phyloP scores from a whole-genome alignment of 2,113 vertebrate genomes.

The Rhipidura dahli region DNA sequence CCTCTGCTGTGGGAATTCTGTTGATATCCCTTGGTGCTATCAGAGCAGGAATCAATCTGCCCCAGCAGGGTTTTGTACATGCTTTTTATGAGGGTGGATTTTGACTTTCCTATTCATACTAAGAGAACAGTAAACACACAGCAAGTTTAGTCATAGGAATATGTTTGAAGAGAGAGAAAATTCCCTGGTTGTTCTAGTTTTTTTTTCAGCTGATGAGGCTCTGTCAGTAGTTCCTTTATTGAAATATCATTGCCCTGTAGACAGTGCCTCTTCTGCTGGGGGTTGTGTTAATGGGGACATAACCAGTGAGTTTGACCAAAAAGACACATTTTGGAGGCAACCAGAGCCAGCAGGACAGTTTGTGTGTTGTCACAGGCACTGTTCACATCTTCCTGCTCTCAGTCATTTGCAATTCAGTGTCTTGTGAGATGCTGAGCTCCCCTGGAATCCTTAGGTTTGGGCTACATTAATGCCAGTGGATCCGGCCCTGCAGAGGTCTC shows the following conservation, averaged over 20 bases:
- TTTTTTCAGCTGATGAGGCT: background rate
- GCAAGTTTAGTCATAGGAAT: background rate
- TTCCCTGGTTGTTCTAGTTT: background rate
- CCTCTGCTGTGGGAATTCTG: background rate
- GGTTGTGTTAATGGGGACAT: background rate
- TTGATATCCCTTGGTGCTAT: background rate
- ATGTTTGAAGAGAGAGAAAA: background rate
- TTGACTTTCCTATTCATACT: background rate
- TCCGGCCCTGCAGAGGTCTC: background rate
- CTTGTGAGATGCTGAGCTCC: background rate
- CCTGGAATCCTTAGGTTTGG: background rate
- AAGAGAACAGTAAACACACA: background rate
- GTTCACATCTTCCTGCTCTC: background rate
- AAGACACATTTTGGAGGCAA: background rate
- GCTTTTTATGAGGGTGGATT: background rate
- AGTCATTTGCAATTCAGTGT: background rate
- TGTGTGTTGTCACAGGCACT: background rate
- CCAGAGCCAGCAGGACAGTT: no score
- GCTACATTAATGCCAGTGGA: background rate
- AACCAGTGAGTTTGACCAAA: background rate
- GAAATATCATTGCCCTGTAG: background rate
- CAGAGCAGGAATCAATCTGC: background rate
- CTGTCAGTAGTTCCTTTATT: background rate
- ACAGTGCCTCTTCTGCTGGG: background rate
- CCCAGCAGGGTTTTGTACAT: background rate